Base-by-base conservation (phyloP, 2,797 vertebrate species). In the Prionace glauca region DNA sequence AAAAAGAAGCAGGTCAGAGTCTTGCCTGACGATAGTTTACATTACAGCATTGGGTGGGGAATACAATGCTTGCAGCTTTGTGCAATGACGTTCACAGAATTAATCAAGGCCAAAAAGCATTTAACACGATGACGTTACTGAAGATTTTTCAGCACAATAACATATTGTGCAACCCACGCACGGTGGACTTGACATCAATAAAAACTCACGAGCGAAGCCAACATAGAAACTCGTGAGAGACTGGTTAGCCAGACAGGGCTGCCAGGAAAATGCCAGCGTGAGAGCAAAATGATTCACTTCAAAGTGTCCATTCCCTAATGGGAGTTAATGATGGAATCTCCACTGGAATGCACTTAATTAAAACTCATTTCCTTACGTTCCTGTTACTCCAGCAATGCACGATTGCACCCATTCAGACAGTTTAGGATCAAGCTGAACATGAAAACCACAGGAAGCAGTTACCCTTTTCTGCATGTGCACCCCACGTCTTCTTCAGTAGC, bases 351-450 rank as follows among this genome's bases (percentile, higher is more conserved):
- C 26, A 29, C 93, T 95, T 77, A 74, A 95, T 74, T 95, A 74
- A 95, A 95, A 72, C 69, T 74, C 93, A 77, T 95, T 95, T 95
- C 67, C 91, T 94, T 95, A 32, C 56, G 93, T 95, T 95, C 71
- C 93, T 56, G 7, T 95, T 95, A 95, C 71, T 95, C 45, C 45
- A 77, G 65, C 93, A 77, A 65, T 77, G 93, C 93, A 77, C 71
- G 93, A 72, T 56, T 77, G 74, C 69, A 95, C 93, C 71, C 93
- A 95, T 95, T 95, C 12, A 45, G 45, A 56, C 71, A 24, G 90
- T 69, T 41, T 41, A 41, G n/a, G 90, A 92, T 65, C 65, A 92
- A 92, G 65, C 90, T 69, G 65, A 9, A 67, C 20, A 41, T 92
- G 67, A 92, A 92, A 92, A 62, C 32, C 74, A n/a, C 45, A 50